Percentiles rank a stretch among this genome's conserved stretches.
phyloP scores from a whole-genome alignment of 2,888 invertebrate species.

The Scaptomyza polygonia region DNA sequence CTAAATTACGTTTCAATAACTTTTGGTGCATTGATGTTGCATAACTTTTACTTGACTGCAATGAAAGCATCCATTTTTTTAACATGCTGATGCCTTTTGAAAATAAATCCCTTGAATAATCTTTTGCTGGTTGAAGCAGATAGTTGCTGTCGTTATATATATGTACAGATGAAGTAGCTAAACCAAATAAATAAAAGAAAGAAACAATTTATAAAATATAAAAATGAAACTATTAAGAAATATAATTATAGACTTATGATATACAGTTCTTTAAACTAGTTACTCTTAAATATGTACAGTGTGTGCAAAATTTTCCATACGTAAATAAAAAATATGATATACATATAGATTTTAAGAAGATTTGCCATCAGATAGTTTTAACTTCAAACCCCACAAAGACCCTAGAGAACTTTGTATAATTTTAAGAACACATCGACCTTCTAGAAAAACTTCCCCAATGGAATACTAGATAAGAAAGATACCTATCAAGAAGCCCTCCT shows the following conservation, averaged over 20 bases:
- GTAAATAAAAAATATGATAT: neutral
- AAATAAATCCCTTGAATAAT: slow-evolving; percentile 23
- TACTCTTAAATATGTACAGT: slow-evolving; percentile 1
- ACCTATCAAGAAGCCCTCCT: neutral
- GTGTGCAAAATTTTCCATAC: neutral
- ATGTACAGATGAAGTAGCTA: slow-evolving; percentile 54
- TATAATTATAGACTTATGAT: slow-evolving; percentile 10
- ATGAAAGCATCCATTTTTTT: slow-evolving; percentile 14
- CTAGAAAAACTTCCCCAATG: neutral
- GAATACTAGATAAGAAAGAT: neutral
- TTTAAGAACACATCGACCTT: too few species aligned
- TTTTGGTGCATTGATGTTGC: slow-evolving; percentile 18
- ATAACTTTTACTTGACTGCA: slow-evolving; percentile 8
- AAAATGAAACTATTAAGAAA: slow-evolving; percentile 14
- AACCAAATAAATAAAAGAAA: slow-evolving; percentile 44
- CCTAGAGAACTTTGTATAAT: too few species aligned
- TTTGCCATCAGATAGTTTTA: too few species aligned
- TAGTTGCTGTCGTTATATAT: slow-evolving; percentile 43
- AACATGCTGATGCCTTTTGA: slow-evolving; percentile 30
- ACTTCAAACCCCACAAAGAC: too few species aligned
- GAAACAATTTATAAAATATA: slow-evolving; percentile 5
- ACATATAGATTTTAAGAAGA: neutral
- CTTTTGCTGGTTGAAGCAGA: slow-evolving; percentile 29
- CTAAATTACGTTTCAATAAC: slow-evolving; percentile 60
- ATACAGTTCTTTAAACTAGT: neutral